These are phyloP conservation scores for Pelecanoides urinatrix DNA, from an alignment of 2,113 vertebrate species.

Conservation along the genomic window DNA sequence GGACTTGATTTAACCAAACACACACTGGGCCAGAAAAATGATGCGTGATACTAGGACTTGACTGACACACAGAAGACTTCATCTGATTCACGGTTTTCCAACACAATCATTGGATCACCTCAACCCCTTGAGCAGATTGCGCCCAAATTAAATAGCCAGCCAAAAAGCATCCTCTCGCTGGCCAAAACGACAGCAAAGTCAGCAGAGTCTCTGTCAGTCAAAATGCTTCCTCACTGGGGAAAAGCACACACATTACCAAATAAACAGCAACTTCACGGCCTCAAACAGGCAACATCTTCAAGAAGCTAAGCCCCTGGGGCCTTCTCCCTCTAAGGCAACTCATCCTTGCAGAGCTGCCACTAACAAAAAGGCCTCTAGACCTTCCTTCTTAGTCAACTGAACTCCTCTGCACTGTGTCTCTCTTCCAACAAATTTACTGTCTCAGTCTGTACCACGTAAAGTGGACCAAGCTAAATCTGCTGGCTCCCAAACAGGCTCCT, in stretches of 20 bases:
- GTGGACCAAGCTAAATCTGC: not conserved
- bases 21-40: constrained; percentile 3
- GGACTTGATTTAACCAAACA: constrained; percentile 44
- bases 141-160: not conserved
- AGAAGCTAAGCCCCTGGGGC: not conserved
- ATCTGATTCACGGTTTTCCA: not conserved
- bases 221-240: not conserved
- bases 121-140: not conserved
- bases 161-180: not conserved
- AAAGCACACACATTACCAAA: not conserved
- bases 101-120: not conserved
- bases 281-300: not conserved
- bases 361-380: not conserved
- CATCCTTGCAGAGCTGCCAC: not conserved
- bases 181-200: not conserved
- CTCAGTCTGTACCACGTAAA: not conserved
- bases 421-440: not conserved
- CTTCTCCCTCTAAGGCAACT: not conserved
- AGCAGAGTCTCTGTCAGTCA: not conserved
- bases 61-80: not conserved
- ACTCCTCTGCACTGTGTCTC: not conserved
- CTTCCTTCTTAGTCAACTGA: not conserved
- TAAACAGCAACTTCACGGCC: not conserved
- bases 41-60: not conserved
- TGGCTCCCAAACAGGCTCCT: not conserved